Percentiles rank a stretch among this genome's conserved stretches.
These are phyloP conservation scores for Blomia tropicalis DNA, from an alignment of 2,888 invertebrate genomes.

Conservation along the genomic window DNA sequence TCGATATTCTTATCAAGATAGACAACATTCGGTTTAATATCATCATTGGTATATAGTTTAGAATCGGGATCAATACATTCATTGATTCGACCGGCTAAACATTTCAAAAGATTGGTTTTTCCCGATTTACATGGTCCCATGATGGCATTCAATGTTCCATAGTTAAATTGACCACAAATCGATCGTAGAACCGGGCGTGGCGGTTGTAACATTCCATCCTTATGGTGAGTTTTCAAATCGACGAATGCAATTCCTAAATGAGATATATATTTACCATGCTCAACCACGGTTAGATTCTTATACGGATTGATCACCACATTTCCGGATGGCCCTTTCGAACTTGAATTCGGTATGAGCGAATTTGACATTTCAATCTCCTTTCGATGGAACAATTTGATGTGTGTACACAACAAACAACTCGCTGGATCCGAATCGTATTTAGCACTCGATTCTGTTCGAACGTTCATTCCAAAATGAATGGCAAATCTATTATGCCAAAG, in stretches of 20 bases:
- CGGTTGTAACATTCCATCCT: not conserved
- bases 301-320: conserved; percentile 10
- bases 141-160: conserved; percentile 2
- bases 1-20: not conserved
- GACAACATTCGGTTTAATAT: not conserved
- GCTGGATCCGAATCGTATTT: too few relatives aligned
- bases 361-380: too few relatives aligned
- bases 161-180: conserved; percentile 5
- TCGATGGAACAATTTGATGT: too few relatives aligned
- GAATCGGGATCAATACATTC: not conserved
- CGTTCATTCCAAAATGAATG: too few relatives aligned
- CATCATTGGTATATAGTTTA: not conserved
- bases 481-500: too few relatives aligned
- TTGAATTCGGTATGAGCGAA: too few relatives aligned
- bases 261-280: not conserved
- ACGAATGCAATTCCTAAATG: conserved; percentile 2
- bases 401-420: too few relatives aligned
- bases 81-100: not conserved
- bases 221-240: not conserved
- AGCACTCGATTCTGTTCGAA: too few relatives aligned
- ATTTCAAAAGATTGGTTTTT: not conserved
- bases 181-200: not conserved
- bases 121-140: not conserved
- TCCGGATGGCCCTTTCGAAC: too few relatives aligned
- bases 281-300: not conserved